Conservation (phyloP, 2,113 vertebrate species). For the Varanus salvator region DNA sequence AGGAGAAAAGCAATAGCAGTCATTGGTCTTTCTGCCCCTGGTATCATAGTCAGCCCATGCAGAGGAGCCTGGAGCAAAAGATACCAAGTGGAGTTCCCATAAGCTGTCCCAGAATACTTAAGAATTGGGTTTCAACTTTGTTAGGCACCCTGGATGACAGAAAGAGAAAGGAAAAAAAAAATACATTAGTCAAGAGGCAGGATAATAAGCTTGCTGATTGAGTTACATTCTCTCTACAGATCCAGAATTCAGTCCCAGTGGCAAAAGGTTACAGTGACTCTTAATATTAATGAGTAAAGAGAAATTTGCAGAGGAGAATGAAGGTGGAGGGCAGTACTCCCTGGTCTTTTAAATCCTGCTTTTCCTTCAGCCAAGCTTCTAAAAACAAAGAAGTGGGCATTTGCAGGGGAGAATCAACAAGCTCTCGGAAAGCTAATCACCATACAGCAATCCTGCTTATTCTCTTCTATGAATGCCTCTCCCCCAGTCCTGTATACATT, state of each 20-base stretch:
- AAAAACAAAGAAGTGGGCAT: not conserved
- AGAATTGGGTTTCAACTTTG: not conserved
- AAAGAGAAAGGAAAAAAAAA: rapidly evolving
- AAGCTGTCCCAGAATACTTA: constrained; percentile 61
- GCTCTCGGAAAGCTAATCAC: not conserved
- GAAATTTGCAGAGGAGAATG: not conserved
- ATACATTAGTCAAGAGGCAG: constrained; percentile 1
- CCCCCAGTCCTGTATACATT: too few relatives aligned
- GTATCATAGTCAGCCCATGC: constrained; percentile 64
- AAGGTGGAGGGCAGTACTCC: not conserved
- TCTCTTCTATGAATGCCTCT: too few relatives aligned
- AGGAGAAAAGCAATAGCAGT: constrained; percentile 68
- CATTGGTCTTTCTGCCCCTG: constrained; percentile 52
- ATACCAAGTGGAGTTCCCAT: constrained; percentile 69
- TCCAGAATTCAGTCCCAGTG: not conserved
- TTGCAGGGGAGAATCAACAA: not conserved
- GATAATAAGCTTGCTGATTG: not conserved
- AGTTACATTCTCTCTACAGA: not conserved
- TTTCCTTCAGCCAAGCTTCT: not conserved
- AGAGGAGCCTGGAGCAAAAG: constrained; percentile 51
- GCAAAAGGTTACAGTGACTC: not conserved
- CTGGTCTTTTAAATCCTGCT: not conserved
- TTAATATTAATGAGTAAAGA: not conserved
- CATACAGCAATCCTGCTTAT: too few relatives aligned
- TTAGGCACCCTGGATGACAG: constrained; percentile 43